Evolutionary conservation across 2,113 vertebrate genomes (phyloP).

Genomic region (Indri indri): DNA sequence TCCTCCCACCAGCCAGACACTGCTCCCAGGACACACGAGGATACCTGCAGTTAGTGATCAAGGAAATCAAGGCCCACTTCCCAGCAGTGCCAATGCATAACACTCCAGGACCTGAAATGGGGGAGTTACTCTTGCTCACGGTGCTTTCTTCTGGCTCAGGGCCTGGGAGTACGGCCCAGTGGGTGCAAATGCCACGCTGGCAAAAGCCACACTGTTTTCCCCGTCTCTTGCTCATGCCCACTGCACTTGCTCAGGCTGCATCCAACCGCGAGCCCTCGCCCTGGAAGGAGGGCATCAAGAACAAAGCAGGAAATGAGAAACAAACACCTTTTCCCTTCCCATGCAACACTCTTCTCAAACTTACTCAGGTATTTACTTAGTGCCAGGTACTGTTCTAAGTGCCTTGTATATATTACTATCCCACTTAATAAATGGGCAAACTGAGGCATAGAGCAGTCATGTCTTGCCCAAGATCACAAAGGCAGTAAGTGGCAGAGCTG

Average conservation of each 20-base stretch:
- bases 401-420: neutral
- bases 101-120: neutral
- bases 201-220: neutral
- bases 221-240: neutral
- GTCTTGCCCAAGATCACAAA: neutral
- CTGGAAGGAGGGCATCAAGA: neutral
- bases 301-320: neutral
- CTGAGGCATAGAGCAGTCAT: neutral
- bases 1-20: neutral
- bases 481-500: neutral
- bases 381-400: neutral
- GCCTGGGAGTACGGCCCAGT: neutral
- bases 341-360: neutral
- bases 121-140: neutral
- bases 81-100: neutral
- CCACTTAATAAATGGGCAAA: neutral
- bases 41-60: slow-evolving; percentile 48
- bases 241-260: neutral
- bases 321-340: neutral
- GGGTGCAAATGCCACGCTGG: neutral
- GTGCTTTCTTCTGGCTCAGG: neutral
- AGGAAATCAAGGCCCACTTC: slow-evolving; percentile 35
- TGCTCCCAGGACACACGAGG: neutral
- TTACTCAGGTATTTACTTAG: neutral
- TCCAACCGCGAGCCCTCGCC: accelerated